phyloP scores from a whole-genome alignment of 2,113 vertebrate species.

The Fulmarus glacialis region DNA sequence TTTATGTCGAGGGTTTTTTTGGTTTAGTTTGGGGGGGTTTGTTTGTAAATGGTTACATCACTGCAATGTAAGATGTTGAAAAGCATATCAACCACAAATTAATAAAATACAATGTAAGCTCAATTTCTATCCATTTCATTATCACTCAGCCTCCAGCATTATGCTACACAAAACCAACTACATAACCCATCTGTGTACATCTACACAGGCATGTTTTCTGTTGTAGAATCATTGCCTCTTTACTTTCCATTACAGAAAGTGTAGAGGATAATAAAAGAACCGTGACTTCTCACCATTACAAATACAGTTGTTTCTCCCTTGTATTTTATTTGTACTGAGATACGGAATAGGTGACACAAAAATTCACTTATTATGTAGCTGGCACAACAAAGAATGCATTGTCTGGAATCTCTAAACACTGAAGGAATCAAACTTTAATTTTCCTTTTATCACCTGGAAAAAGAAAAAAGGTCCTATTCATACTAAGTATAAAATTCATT shows the following conservation, averaged over 20 bases:
- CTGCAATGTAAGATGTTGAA: background rate
- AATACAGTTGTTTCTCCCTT: background rate
- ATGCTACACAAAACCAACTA: background rate
- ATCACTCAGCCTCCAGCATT: background rate
- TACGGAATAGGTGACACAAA: background rate
- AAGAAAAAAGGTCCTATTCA: background rate
- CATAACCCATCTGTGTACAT: background rate
- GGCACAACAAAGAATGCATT: background rate
- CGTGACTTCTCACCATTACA: background rate
- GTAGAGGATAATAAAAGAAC: background rate
- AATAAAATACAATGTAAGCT: background rate
- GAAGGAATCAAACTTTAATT: slow-evolving; percentile 29
- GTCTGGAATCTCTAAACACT: background rate
- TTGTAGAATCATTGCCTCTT: background rate
- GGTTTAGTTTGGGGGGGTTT: fast-evolving
- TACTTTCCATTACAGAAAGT: background rate
- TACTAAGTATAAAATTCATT: slow-evolving; percentile 25
- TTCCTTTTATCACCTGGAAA: background rate
- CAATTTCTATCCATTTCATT: background rate
- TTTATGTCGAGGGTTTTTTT: background rate
- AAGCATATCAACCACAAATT: background rate
- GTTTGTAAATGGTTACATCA: background rate
- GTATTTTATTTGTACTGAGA: background rate
- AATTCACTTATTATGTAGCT: background rate
- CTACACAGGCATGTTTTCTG: background rate